A percentile compares a stretch with the other conserved stretches of the same genome.
Conservation (phyloP, 2,888 invertebrate species). For the Dorcus parallelipipedus region DNA sequence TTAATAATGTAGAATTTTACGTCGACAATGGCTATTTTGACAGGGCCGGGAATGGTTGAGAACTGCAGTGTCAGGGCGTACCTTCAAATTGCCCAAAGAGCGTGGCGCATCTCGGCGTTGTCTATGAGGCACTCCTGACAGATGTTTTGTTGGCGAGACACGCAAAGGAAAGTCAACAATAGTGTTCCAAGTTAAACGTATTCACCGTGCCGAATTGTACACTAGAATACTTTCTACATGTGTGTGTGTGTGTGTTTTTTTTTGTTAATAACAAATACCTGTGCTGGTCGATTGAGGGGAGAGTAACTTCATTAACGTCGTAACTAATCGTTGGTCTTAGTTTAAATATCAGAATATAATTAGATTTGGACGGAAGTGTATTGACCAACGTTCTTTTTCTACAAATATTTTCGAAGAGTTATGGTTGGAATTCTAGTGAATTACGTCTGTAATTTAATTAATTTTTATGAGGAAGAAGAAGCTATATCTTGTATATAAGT, state of each 20-base stretch:
- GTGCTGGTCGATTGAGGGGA: too few species aligned
- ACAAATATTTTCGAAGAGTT: too few species aligned
- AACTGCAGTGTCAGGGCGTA: constrained; percentile 10
- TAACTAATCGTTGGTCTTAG: too few species aligned
- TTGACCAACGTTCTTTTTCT: too few species aligned
- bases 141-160: constrained; percentile 6
- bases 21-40: constrained; percentile 13
- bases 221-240: constrained; percentile 1
- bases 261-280: too few species aligned
- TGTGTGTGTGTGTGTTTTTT: background rate
- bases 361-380: too few species aligned
- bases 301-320: too few species aligned
- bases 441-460: too few species aligned
- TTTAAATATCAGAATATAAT: too few species aligned
- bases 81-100: constrained; percentile 5
- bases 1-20: constrained; percentile 8
- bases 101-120: background rate
- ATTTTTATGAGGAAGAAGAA: too few species aligned
- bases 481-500: too few species aligned
- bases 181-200: constrained; percentile 2
- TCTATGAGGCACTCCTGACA: constrained; percentile 1
- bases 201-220: constrained; percentile 10
- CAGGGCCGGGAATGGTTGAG: constrained; percentile 8
- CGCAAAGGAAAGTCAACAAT: constrained; percentile 9
- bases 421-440: too few species aligned